Evolutionary conservation across 2,888 invertebrate species (phyloP).

Genomic region (Punctoribates punctum): DNA sequence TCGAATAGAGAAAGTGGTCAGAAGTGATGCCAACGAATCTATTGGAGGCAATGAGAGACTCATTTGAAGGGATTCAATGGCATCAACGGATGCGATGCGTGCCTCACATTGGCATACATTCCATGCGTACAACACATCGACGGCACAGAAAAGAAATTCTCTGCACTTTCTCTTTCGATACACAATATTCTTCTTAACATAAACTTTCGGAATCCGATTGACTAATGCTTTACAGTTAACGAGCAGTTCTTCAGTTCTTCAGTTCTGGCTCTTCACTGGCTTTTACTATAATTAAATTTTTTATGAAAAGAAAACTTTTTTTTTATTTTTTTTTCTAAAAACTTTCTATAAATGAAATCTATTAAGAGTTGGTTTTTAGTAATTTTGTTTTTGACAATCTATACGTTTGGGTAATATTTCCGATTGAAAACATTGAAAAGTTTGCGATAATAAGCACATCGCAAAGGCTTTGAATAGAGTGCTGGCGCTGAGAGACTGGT

Average conservation of each 20-base stretch:
- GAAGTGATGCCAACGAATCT: constrained; percentile 27
- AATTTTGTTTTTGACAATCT: constrained; percentile 25
- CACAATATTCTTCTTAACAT: not conserved
- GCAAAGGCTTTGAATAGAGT: not conserved
- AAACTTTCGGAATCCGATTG: not conserved
- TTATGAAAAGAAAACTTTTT: constrained; percentile 12
- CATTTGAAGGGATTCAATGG: constrained; percentile 36
- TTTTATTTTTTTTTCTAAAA: not conserved
- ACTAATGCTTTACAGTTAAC: constrained; percentile 27
- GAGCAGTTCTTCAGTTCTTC: not conserved
- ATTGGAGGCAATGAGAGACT: not conserved
- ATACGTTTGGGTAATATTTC: not conserved
- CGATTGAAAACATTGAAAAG: not conserved
- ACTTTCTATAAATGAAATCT: too few relatives aligned
- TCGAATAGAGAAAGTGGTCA: constrained; percentile 18
- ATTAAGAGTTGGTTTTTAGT: not conserved
- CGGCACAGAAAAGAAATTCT: not conserved
- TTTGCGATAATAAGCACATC: not conserved
- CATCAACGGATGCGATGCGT: constrained; percentile 24
- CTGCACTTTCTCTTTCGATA: constrained; percentile 7
- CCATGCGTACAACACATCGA: constrained; percentile 36
- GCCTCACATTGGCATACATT: constrained; percentile 28
- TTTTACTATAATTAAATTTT: constrained; percentile 36
- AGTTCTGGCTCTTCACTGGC: too few relatives aligned
- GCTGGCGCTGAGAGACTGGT: not conserved